These are phyloP conservation scores for Intellagama lesueurii DNA, from an alignment of 2,797 vertebrate genomes.

Conservation along the genomic window DNA sequence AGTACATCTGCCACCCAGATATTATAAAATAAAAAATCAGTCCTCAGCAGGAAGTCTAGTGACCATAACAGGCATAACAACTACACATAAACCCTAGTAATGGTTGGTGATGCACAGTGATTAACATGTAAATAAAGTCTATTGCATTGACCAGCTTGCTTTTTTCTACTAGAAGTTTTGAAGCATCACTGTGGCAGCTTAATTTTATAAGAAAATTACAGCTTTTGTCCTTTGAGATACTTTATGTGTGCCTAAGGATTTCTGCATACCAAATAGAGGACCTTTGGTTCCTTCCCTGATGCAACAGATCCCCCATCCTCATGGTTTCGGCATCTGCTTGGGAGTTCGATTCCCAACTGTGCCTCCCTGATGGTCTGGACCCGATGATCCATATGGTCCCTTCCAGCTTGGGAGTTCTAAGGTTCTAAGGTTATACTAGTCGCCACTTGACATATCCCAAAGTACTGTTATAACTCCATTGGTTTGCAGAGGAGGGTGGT, in stretches of 20 bases:
- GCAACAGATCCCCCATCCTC: background rate
- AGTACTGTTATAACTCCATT: background rate
- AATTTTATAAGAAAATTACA: background rate
- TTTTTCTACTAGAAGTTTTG: background rate
- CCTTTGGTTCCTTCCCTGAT: background rate
- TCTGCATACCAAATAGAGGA: background rate
- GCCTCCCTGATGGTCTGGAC: too few relatives aligned
- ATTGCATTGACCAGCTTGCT: background rate
- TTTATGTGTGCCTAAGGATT: background rate
- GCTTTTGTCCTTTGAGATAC: background rate
- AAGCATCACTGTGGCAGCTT: background rate
- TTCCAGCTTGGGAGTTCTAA: too few relatives aligned
- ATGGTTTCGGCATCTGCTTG: too few relatives aligned
- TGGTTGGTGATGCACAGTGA: background rate
- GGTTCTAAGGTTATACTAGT: too few relatives aligned
- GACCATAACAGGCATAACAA: background rate
- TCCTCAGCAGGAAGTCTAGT: background rate
- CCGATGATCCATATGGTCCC: too few relatives aligned
- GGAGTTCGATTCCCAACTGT: too few relatives aligned
- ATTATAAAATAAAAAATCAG: background rate
- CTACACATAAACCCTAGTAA: background rate
- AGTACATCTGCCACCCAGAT: background rate
- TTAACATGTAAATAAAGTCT: background rate
- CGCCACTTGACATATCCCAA: background rate
- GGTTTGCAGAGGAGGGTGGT: background rate